Evolutionary conservation across 2,888 invertebrate genomes (phyloP).

Genomic region (Portevinia maculata): DNA sequence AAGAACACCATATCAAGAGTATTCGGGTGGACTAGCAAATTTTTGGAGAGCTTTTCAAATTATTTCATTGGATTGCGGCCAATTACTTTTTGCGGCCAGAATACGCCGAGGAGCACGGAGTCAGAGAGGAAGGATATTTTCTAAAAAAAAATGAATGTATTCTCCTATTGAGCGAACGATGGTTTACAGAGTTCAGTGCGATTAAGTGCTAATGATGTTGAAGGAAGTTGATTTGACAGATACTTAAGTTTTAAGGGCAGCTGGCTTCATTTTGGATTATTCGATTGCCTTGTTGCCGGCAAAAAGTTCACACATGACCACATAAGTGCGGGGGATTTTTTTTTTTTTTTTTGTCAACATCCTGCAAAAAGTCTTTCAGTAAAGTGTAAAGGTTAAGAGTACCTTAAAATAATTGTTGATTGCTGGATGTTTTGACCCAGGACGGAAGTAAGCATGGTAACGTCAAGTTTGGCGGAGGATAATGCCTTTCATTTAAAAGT

Average conservation of each 20-base stretch:
- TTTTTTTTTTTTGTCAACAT: too few species aligned
- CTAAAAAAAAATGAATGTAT: background rate
- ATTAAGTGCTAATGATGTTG: conserved; percentile 40
- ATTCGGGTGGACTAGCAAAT: conserved; percentile 5
- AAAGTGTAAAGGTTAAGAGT: too few species aligned
- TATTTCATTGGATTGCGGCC: conserved; percentile 39
- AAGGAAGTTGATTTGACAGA: conserved; percentile 45
- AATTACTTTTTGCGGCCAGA: conserved; percentile 34
- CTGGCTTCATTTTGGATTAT: background rate
- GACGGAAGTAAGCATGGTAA: too few species aligned
- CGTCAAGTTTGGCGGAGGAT: too few species aligned
- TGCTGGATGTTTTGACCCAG: too few species aligned
- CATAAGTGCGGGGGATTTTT: too few species aligned
- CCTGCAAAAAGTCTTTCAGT: too few species aligned
- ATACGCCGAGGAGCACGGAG: background rate
- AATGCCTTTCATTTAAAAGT: too few species aligned
- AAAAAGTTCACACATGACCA: too few species aligned
- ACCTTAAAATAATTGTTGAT: too few species aligned
- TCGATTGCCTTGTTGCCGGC: background rate
- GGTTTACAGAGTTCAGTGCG: conserved; percentile 7
- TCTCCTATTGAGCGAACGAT: background rate
- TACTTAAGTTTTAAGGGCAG: conserved; percentile 13
- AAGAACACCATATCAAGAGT: conserved; percentile 41
- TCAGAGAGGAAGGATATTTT: background rate
- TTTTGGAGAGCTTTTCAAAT: conserved; percentile 31